Evolutionary conservation across 2,797 vertebrate species (phyloP), one percentile per base, ranked within the genome.

Genomic region (Alexandromys oeconomus): DNA sequence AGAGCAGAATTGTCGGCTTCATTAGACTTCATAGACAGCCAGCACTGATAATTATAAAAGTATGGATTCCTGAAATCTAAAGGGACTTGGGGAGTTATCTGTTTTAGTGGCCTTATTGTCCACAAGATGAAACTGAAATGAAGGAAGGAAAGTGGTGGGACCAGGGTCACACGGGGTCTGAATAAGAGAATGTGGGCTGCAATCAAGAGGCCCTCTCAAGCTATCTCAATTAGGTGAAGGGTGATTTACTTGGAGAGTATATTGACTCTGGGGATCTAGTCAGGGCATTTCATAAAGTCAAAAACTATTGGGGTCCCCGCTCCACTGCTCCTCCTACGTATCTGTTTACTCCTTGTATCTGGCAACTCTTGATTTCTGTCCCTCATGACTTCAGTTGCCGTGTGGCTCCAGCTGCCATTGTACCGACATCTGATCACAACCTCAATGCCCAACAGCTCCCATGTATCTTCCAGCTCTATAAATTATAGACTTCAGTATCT

Each of bases 101-200:
- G 92, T 87, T 86, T 94, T 84, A 85, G 96, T 57, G 51, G 78
- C 76, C 67, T 91, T 93, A 79, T 92, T 92, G 89, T 88, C 87
- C 61, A 81, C 40, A 78, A 94, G 40, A 97, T 90, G 79, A 93
- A 95, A 94, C 81, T 57, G 81, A 96, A 59, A 77, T 6, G 31
- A 94, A 71, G 80, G 54, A 93, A 73, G 69, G 82, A 67, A 69
- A 87, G 31, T 87, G 77, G 85, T 89, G 94, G 63, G 69, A 84
- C 76, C 51, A 61, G 78, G 93, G 93, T 94, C 93, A 97, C 27
- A 71, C 3, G 0, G 25, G 85, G 48, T 84, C 93, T 96, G 92
- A 87, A 61, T 61, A 92, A 97, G 79, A 51, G 59, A 80, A 67
- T 91, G 77, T 14, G 34, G 78, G 81, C 43, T 89, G 51, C 65